phyloP scores from a whole-genome alignment of 2,113 vertebrate genomes.

The Megalops atlanticus region DNA sequence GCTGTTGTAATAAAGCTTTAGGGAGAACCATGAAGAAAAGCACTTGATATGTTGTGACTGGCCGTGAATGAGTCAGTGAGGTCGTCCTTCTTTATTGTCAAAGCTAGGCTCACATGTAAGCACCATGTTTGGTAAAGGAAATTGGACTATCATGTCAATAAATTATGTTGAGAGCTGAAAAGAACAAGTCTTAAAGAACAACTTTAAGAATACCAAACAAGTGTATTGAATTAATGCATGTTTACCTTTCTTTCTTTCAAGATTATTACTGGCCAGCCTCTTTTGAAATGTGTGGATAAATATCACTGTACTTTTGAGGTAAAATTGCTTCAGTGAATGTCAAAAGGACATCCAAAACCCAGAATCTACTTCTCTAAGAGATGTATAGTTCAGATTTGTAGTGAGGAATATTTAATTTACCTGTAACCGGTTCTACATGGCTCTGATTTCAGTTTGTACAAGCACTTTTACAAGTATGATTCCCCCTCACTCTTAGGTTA shows the following conservation, averaged over 20 bases:
- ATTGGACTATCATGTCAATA: not conserved
- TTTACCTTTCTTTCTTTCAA: too few relatives aligned
- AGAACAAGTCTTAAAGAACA: not conserved
- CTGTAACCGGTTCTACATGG: not conserved
- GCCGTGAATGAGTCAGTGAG: not conserved
- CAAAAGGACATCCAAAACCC: too few relatives aligned
- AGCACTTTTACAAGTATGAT: not conserved
- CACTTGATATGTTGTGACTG: not conserved
- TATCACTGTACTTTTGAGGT: too few relatives aligned
- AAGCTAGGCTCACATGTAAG: not conserved
- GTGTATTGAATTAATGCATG: too few relatives aligned
- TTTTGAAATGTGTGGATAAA: too few relatives aligned
- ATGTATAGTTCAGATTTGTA: not conserved
- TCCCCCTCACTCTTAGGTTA: not conserved
- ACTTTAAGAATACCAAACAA: too few relatives aligned
- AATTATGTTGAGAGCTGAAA: too few relatives aligned
- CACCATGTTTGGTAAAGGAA: not conserved
- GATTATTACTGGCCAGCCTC: too few relatives aligned
- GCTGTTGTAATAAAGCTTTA: too few relatives aligned
- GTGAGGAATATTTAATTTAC: not conserved
- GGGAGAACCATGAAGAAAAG: not conserved
- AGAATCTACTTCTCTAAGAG: not conserved
- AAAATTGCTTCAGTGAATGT: too few relatives aligned
- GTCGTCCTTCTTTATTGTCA: not conserved
- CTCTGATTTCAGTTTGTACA: not conserved